phyloP scores from a whole-genome alignment of 2,113 vertebrate genomes.

The Lepus timidus region DNA sequence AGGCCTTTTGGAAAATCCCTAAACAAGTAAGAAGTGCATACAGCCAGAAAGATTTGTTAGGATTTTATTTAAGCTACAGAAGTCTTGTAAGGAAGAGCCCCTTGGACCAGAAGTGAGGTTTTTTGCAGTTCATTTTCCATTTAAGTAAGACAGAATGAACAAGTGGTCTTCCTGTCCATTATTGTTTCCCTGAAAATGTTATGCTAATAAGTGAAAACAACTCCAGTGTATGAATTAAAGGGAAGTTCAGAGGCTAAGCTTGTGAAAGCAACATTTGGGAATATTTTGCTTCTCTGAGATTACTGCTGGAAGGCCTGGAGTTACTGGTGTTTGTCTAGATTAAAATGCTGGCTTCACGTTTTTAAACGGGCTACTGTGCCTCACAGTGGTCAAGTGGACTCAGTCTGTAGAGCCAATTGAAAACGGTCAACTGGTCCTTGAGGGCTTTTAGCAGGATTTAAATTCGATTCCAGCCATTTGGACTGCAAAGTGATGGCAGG shows the following conservation, averaged over 20 bases:
- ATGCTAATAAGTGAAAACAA: not conserved
- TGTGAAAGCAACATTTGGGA: not conserved
- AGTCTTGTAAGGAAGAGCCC: conserved; percentile 18
- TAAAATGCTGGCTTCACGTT: not conserved
- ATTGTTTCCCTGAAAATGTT: conserved; percentile 18
- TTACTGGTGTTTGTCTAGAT: not conserved
- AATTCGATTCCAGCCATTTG: not conserved
- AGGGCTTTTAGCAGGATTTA: conserved; percentile 34
- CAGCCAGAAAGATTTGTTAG: conserved; percentile 24
- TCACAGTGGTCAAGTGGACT: not conserved
- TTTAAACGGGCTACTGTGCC: conserved; percentile 45
- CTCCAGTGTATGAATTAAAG: not conserved
- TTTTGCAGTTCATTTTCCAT: conserved; percentile 55
- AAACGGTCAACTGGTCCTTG: conserved; percentile 47
- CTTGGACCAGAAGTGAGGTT: conserved; percentile 46
- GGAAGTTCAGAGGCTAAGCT: not conserved
- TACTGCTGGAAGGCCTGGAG: conserved; percentile 21
- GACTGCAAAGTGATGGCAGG: conserved; percentile 49
- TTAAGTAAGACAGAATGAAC: conserved; percentile 47
- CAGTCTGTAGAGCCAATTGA: conserved; percentile 40
- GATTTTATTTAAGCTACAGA: conserved; percentile 22
- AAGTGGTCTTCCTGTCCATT: not conserved
- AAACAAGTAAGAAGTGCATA: not conserved
- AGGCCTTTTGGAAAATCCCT: not conserved
- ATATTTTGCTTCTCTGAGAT: conserved; percentile 38